phyloP scores from a whole-genome alignment of 2,797 vertebrate genomes.

The Meda fulgida region DNA sequence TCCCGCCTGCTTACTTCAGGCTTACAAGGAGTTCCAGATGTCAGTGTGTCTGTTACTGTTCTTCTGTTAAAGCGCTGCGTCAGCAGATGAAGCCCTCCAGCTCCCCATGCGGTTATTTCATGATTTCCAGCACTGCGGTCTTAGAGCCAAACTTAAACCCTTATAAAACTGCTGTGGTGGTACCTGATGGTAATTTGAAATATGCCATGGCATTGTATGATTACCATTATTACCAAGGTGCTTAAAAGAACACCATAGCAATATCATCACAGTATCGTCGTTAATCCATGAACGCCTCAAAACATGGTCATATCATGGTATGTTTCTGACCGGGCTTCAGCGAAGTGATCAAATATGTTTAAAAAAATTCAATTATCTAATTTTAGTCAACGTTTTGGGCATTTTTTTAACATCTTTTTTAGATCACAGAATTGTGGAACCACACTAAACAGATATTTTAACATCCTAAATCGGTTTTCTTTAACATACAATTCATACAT shows the following conservation, averaged over 20 bases:
- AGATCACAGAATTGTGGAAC: neutral
- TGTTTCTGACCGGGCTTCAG: too few relatives aligned
- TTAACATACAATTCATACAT: neutral
- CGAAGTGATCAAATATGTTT: neutral
- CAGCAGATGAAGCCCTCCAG: constrained; percentile 70
- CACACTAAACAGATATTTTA: neutral
- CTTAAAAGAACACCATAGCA: neutral
- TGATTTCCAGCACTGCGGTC: constrained; percentile 37
- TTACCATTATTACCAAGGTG: neutral
- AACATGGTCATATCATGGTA: neutral
- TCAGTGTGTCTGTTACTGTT: constrained; percentile 50
- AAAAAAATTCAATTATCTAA: neutral
- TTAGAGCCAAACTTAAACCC: neutral
- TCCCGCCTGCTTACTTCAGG: constrained; percentile 71
- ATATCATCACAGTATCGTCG: neutral
- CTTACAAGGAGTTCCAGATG: constrained; percentile 75
- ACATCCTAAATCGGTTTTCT: neutral
- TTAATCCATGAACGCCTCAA: neutral
- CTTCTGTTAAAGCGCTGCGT: constrained; percentile 61
- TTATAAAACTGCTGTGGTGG: neutral
- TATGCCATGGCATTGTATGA: neutral
- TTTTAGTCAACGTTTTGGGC: neutral
- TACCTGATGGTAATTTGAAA: neutral
- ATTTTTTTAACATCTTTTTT: neutral
- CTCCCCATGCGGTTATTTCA: constrained; percentile 61